phyloP scores from a whole-genome alignment of 2,113 vertebrate species.

The Pygoscelis adeliae region DNA sequence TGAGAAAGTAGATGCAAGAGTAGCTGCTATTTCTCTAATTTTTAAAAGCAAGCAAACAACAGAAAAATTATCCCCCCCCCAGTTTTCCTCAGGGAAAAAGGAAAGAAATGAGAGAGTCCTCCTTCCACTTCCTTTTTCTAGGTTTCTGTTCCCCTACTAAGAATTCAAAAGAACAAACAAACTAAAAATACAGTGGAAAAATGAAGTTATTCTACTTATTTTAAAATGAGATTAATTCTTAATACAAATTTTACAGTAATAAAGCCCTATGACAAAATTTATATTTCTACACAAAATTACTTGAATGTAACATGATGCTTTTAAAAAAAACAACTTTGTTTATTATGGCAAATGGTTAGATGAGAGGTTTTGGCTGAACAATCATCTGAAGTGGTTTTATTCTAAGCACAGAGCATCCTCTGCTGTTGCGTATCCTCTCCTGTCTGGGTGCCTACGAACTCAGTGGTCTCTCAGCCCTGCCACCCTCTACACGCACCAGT shows the following conservation, averaged over 20 bases:
- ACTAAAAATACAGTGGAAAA: neutral
- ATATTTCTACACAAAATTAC: neutral
- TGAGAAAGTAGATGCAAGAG: neutral
- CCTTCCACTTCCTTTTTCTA: neutral
- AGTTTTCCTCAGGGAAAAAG: neutral
- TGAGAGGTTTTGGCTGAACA: neutral
- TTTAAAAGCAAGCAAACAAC: neutral
- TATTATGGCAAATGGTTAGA: neutral
- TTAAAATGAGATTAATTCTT: neutral
- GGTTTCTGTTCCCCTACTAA: neutral
- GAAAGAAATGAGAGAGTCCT: neutral
- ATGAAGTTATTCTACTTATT: neutral
- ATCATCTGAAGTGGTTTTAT: neutral
- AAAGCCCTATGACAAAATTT: neutral
- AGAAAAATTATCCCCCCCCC: neutral
- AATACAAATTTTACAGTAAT: neutral
- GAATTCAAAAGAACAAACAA: neutral
- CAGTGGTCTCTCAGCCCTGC: neutral
- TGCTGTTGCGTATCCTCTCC: neutral
- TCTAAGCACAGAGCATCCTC: neutral
- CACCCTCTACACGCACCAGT: too few relatives aligned
- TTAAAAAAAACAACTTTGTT: neutral
- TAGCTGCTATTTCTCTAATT: neutral
- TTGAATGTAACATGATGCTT: neutral
- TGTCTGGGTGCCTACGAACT: neutral